Conservation (phyloP, 2,797 vertebrate species). For the Pangasius sanitwongsei region DNA sequence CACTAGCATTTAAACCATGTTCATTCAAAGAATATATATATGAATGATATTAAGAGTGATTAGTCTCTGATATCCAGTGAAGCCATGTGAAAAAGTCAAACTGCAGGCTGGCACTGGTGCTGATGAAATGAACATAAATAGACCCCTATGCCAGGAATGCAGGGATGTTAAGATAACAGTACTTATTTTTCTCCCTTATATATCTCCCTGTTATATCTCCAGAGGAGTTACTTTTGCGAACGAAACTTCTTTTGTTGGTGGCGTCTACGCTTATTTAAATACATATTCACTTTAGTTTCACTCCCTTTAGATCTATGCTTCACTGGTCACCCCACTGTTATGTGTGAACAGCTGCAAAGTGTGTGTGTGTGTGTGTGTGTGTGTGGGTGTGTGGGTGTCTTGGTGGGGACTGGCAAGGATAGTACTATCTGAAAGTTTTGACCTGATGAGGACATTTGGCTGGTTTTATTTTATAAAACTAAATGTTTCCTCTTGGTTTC, state of each 20-base stretch:
- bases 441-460: not conserved
- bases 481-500: not conserved
- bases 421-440: not conserved
- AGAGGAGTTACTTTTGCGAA: not conserved
- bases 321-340: not conserved
- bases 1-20: not conserved
- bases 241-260: not conserved
- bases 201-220: not conserved
- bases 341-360: slow-evolving; percentile 71
- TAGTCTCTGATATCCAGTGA: not conserved
- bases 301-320: slow-evolving; percentile 46
- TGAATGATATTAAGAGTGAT: not conserved
- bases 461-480: not conserved
- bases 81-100: not conserved
- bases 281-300: slow-evolving; percentile 31
- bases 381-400: not conserved
- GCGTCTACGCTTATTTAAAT: slow-evolving; percentile 20
- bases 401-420: not conserved
- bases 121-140: slow-evolving; percentile 70
- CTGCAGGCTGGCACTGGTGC: slow-evolving; percentile 2
- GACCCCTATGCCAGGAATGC: slow-evolving; percentile 64
- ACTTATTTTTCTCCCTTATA: not conserved
- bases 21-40: not conserved
- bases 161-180: slow-evolving; percentile 62
- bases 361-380: slow-evolving; percentile 51